Evolutionary conservation across 2,797 vertebrate species (phyloP), one percentile per base, ranked within the genome.

Genomic region (Cryptoprocta ferox): DNA sequence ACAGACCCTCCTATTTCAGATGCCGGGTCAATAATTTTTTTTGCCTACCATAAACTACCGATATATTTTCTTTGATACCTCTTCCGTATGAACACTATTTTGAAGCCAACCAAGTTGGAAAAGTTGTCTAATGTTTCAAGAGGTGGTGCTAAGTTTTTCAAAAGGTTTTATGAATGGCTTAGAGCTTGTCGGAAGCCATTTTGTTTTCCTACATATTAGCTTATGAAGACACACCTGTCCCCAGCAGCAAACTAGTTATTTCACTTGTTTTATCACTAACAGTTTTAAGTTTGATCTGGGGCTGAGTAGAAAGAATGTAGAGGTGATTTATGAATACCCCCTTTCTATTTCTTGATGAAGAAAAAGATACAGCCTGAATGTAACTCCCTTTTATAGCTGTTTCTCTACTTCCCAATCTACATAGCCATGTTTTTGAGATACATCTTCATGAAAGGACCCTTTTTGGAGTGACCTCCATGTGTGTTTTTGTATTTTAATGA

Each of bases 91-190:
- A 90, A 45, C 73, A 83, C 24, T 90, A n/a, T 80, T 66, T 66
- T 95, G 92, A 91, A 66, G 39, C 42, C 18, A 66, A 39, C 19
- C 32, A 28, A 83, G 28, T 76, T 92, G 91, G 91, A 88, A 95
- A 79, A 35, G 71, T 75, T 63, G 15, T 78, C 53, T 63, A 28
- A 79, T 50, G 30, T 45, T 91, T 88, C n/a, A 45, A 48, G 71
- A 68, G 39, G 63, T 63, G 30, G 12, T 11, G 45, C 2, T 75
- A 56, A 53, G 59, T 53, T 53, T n/a, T 18, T 45, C 30, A 16
- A 30, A 30, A 37, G 28, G 37, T 82, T 61, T 87, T 88, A 35
- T 59, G 19, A 87, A 63, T 73, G 26, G 26, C 50, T 83, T 85
- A 56, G 42, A 63, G 65, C n/a, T 96, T 76, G 76, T 35, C 26